Evolutionary conservation across 53 echinoderm and acorn worm genomes (phyloP).

Genomic region (Luidia sarsii): DNA sequence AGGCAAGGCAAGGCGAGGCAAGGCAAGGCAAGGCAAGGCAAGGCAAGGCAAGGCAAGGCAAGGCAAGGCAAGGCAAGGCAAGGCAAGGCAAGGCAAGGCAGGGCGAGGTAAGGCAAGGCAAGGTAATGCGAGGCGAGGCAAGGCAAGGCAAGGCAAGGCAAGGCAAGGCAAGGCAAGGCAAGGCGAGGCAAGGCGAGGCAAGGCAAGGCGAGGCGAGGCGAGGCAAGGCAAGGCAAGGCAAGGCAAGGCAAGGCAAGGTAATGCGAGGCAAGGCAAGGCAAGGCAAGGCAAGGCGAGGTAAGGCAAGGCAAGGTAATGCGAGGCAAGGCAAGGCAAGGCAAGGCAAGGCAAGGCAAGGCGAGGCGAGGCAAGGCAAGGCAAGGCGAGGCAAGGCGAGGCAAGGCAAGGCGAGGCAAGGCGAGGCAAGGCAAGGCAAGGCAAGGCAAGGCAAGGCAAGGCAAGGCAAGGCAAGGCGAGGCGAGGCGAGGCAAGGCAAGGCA

Average conservation of each 20-base stretch:
- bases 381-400: background rate
- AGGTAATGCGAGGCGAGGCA: constrained; percentile 9
- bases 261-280: no score
- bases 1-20: constrained; percentile 20
- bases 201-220: no score
- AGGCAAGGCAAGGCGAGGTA: no score
- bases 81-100: constrained; percentile 13
- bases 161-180: constrained; percentile 17
- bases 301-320: no score
- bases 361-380: no score
- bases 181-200: background rate
- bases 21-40: constrained; percentile 11
- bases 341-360: no score
- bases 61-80: constrained; percentile 10
- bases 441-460: background rate
- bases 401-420: constrained; percentile 1
- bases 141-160: constrained; percentile 8
- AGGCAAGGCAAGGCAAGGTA: no score
- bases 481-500: no score
- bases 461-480: no score
- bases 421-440: background rate
- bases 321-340: no score
- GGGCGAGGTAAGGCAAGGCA: constrained; percentile 10
- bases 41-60: constrained; percentile 12
- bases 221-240: background rate